Base-by-base conservation (phyloP, 2,797 vertebrate genomes). In the Enteromius thamalakanensis region DNA sequence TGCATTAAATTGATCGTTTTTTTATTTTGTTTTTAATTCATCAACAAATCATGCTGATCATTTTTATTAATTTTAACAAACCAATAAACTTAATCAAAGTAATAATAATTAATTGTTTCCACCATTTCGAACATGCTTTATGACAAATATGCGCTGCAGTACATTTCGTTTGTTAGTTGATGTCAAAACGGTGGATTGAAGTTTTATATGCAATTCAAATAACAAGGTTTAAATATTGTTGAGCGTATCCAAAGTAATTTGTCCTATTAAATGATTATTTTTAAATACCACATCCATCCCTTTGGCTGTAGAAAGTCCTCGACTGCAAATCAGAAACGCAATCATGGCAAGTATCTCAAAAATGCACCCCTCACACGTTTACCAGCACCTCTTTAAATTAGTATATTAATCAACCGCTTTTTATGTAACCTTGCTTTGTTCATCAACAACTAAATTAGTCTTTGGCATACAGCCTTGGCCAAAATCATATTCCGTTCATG, bases 401-500 rank as follows among this genome's bases (percentile, higher is more conserved):
- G 29, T 32, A 1, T 6, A 72, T 12, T 72, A 51, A 51, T 72
- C 6, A 37, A 55, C 32, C 3, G 29, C 53, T 80, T 9, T 53
- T 53, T 68, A 70, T 53, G 8, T 7, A 79, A 42, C 65, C 51
- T 69, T 69, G 34, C 32, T 45, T 60, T 19, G 26, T 72, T 74
- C 64, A 47, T 58, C 26, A 34, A 45, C 14, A 23, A 67, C 42
- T 34, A 69, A 78, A 51, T 34, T 42, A 75, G 45, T 29, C 51
- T 42, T 45, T 34, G 12, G 21, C 47, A 37, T 34, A 51, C 51
- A 19, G 55, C 69, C 80, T 74, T 74, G 29, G 40, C 26, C 4
- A 6, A 58, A 40, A 70, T 21, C 45, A 37, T 69, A 10, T 32
- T 64, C 60, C 6, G 55, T 10, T 81, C 45, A 47, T 70, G 78